Evolutionary conservation across 2,797 vertebrate genomes (phyloP).

Genomic region (Anguilla pacifica): DNA sequence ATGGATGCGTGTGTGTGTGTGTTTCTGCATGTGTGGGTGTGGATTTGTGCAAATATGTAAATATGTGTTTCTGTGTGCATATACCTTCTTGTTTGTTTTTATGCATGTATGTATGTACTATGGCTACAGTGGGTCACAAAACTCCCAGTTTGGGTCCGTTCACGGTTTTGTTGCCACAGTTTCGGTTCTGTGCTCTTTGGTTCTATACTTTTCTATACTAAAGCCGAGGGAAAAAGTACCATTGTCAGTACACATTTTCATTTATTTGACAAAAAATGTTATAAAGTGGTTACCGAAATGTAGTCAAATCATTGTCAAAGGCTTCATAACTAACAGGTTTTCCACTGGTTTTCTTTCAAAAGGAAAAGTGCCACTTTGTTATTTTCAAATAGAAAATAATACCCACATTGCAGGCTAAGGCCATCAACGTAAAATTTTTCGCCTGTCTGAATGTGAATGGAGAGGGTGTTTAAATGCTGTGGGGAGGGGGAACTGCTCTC

Average conservation of each 20-base stretch:
- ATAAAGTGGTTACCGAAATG: not conserved
- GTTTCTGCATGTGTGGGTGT: conserved; percentile 20
- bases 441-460: not conserved
- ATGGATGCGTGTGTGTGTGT: not conserved
- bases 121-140: too few species aligned
- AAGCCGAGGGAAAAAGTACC: too few species aligned
- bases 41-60: not conserved
- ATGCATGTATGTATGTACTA: too few species aligned
- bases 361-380: not conserved
- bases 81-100: not conserved
- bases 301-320: not conserved
- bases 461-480: not conserved
- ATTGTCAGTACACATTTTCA: not conserved
- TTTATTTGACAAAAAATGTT: not conserved
- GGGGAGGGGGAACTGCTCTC: not conserved
- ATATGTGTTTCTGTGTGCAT: not conserved
- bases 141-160: too few species aligned
- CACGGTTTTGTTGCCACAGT: too few species aligned
- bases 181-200: too few species aligned
- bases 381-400: not conserved
- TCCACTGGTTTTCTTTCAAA: not conserved
- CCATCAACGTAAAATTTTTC: not conserved
- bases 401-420: not conserved
- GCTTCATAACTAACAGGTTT: not conserved
- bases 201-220: not conserved